Evolutionary conservation across 2,797 vertebrate genomes (phyloP), one percentile per base, ranked within the genome.

Genomic region (Cercopithecus diana): DNA sequence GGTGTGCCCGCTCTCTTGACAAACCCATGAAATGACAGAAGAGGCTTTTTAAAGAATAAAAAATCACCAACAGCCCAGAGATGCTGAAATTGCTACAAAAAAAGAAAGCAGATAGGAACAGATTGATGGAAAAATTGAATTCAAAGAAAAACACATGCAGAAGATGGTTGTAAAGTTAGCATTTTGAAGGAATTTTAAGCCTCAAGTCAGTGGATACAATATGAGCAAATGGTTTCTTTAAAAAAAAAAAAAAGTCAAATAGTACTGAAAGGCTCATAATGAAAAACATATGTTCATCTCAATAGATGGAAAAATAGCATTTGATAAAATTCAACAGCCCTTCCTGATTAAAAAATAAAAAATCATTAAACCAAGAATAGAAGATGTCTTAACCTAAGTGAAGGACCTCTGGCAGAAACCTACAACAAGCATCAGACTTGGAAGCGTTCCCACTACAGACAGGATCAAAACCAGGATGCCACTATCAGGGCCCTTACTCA

Each of bases 311-410:
- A 93, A 96, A 96, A 95, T 12, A 86, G 72, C 81, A 84, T 80
- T 88, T 94, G 90, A 95, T 94, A 88, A 95, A 90, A 88, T 48
- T 81, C 61, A 92, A 90, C 80, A 83, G 93, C 85, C 36, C 15
- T 85, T 98, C 81, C 50, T 90, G 43, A 92, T 61, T 39, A 57
- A 55, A 58, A 64, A 52, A 70, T 43, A 19, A 22, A 30, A 91
- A 86, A 95, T 30, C 24, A 58, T 12, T 67, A 64, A 96, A 87
- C 76, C 81, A 94, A 96, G 73, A 94, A 95, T 76, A 89, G 30
- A 75, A 86, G 15, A 75, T 84, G 57, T 95, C 58, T 90, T 41
- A 61, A 90, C 48, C 76, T 72, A 55, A 86, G 70, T 22, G 80
- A 73, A 80, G 50, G 87, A 41, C 82, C 30, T 58, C 75, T n/a